Evolutionary conservation across 2,888 invertebrate species (phyloP), one percentile per base, ranked within the genome.

Genomic region (Sabatieria punctata): DNA sequence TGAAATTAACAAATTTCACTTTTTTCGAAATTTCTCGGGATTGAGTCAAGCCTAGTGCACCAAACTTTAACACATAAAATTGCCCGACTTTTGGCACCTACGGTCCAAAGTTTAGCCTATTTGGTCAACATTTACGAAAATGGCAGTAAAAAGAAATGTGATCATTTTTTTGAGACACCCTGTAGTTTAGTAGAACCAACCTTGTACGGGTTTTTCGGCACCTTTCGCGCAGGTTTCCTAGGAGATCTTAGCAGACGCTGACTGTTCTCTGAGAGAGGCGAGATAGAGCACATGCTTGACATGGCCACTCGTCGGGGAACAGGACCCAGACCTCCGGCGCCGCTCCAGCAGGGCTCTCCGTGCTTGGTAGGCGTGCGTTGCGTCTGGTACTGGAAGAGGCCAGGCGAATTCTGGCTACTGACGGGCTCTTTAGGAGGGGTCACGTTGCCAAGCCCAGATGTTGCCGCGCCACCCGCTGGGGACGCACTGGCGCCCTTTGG

Each of bases 121-220:
- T n/a, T n/a, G n/a, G n/a, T n/a, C n/a, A n/a, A n/a, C n/a, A n/a
- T n/a, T n/a, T n/a, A n/a, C n/a, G n/a, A n/a, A n/a, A n/a, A n/a
- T n/a, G n/a, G n/a, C n/a, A n/a, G n/a, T n/a, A n/a, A n/a, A n/a
- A n/a, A n/a, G n/a, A n/a, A n/a, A n/a, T n/a, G n/a, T n/a, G n/a
- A n/a, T n/a, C n/a, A n/a, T n/a, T n/a, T n/a, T n/a, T n/a, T n/a
- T n/a, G n/a, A n/a, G n/a, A n/a, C n/a, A n/a, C n/a, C n/a, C n/a
- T n/a, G n/a, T n/a, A n/a, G n/a, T n/a, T n/a, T n/a, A n/a, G n/a
- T n/a, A n/a, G 22, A 33, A 23, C 33, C 6, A 27, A 71, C 82
- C 73, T 99, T 97, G 72, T 93, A 97, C 1, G 97, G 97, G 67
- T 95, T 91, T 67, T 93, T 78, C 1, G 93, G 89, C 57, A 97